Evolutionary conservation across 2,888 invertebrate species (phyloP), one percentile per base, ranked within the genome.

Genomic region (Camptogramma bilineatum): DNA sequence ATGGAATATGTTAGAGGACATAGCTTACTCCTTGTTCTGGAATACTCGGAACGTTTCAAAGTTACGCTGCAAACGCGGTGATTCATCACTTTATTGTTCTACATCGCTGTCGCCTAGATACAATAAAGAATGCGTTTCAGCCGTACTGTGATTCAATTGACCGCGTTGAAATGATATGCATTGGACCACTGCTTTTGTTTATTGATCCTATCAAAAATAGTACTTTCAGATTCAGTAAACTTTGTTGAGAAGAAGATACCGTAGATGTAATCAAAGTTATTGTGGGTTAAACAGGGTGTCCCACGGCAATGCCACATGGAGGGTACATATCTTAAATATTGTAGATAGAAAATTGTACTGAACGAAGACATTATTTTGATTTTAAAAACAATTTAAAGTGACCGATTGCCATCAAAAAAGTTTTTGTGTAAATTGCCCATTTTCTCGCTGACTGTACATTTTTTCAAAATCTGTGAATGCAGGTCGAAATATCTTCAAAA

Each of bases 1-100:
- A 83, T 72, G 69, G 82, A 81, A 83, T 82, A 77, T 80, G 74
- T 83, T 76, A 84, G 77, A 73, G 73, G 76, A 67, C 74, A 68
- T 71, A 79, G 74, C 71, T 74, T 75, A 74, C 71, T 66, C 68
- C 60, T 68, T 66, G 73, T 78, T 82, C 79, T 81, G 73, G 78
- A 82, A 80, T 74, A 75, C 74, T 82, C 74, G 58, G 52, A 64
- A 42, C 56, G 64, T 62, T 70, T 62, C 64, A 71, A 68, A 76
- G 64, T 70, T 70, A 58, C 72, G 50, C 63, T 61, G 59, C 55
- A 51, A 66, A 54, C 21, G 64, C 50, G 68, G 69, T 84, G 80
- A 82, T 81, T 85, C 83, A 83, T 74, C 66, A 66, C 67, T 73
- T 79, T 73, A 81, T 82, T 82, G 78, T 78, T 61, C 64, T 47